Percentiles rank a stretch among this genome's conserved stretches.
These are phyloP conservation scores for Troilus luridus DNA, from an alignment of 2,888 invertebrate species.

Conservation along the genomic window DNA sequence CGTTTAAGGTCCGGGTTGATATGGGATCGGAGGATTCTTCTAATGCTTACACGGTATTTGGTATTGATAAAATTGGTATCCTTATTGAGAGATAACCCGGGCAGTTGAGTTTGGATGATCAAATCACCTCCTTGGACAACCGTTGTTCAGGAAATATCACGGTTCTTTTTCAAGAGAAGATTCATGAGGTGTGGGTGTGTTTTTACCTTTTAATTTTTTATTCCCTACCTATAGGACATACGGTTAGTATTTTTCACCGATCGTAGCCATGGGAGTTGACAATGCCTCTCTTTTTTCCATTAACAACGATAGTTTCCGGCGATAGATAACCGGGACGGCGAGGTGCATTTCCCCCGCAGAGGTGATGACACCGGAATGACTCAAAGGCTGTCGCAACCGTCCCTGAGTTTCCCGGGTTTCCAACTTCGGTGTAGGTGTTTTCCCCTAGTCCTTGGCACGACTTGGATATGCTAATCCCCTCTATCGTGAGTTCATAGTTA, in stretches of 20 bases:
- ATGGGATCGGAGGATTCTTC: not conserved
- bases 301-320: not conserved
- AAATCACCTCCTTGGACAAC: no score
- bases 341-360: not conserved
- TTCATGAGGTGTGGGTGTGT: no score
- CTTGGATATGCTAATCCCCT: not conserved
- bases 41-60: not conserved
- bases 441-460: not conserved
- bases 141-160: not conserved
- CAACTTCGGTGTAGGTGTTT: slow-evolving; percentile 26
- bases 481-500: slow-evolving; percentile 37
- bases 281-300: not conserved
- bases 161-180: no score
- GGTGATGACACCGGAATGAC: slow-evolving; percentile 19
- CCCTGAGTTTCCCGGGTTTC: slow-evolving; percentile 43
- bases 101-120: no score
- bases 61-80: not conserved
- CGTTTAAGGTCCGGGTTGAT: no score
- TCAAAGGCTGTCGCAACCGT: slow-evolving; percentile 32
- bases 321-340: not conserved
- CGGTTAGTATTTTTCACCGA: not conserved
- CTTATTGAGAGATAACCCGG: not conserved
- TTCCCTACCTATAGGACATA: no score
- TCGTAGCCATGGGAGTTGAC: not conserved
- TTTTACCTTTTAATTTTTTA: no score